Evolutionary conservation across 2,113 vertebrate species (phyloP).

Genomic region (Apeltes quadracus): DNA sequence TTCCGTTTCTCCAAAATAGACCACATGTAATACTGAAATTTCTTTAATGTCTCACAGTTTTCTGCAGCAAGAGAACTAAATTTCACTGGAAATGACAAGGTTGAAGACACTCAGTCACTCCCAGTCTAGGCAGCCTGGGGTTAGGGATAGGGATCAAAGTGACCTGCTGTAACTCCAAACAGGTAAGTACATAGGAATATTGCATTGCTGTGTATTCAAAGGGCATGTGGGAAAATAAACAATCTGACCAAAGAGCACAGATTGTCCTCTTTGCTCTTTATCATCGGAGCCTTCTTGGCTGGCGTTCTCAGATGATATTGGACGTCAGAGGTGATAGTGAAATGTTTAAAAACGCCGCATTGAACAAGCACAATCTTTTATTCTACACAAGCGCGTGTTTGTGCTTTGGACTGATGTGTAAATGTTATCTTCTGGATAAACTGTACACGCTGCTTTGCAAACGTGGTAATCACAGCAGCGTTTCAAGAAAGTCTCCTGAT

Average conservation of each 20-base stretch:
- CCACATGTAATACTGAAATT: not conserved
- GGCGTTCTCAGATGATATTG: slow-evolving; percentile 64
- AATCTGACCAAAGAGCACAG: slow-evolving; percentile 24
- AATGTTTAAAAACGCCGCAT: slow-evolving; percentile 76
- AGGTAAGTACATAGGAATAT: not conserved
- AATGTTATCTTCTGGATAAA: slow-evolving; percentile 82
- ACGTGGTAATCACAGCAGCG: slow-evolving; percentile 82
- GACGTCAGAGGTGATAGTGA: slow-evolving; percentile 72
- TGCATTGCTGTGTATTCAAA: slow-evolving; percentile 9
- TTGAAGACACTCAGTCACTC: not conserved
- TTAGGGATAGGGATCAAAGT: not conserved
- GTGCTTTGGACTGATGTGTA: slow-evolving; percentile 83
- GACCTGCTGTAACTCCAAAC: not conserved
- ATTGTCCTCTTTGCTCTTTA: not conserved
- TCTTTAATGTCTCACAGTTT: not conserved
- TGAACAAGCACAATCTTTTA: slow-evolving; percentile 71
- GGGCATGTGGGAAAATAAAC: slow-evolving; percentile 58
- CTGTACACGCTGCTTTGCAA: slow-evolving; percentile 76
- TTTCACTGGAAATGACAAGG: not conserved
- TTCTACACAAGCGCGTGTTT: slow-evolving; percentile 82
- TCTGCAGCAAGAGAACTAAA: not conserved
- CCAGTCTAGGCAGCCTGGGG: not conserved
- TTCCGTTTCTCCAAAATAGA: not conserved
- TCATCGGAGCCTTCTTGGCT: not conserved
- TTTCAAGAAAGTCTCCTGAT: slow-evolving; percentile 80